These are phyloP conservation scores for Dryobates pubescens DNA, from an alignment of 2,797 vertebrate genomes.

Conservation along the genomic window DNA sequence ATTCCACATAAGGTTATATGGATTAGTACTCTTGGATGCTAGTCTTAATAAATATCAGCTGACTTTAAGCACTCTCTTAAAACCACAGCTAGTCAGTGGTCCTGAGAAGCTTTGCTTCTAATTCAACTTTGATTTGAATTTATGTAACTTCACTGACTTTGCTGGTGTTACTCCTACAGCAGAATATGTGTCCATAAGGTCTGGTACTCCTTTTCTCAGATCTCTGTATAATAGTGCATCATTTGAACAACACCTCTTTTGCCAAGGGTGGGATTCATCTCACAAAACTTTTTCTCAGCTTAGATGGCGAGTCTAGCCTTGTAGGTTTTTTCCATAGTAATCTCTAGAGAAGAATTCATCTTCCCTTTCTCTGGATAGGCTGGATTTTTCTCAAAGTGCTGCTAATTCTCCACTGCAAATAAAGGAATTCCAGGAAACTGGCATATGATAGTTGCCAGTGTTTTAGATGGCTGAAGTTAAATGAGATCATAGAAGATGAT, in stretches of 20 bases:
- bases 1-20: conserved; percentile 30
- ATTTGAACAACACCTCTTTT: not conserved
- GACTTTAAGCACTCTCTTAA: conserved; percentile 3
- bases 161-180: not conserved
- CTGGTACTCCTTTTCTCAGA: not conserved
- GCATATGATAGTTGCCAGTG: not conserved
- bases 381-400: not conserved
- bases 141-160: not conserved
- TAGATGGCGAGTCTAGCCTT: not conserved
- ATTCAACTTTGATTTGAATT: not conserved
- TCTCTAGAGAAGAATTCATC: not conserved
- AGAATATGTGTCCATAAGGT: not conserved
- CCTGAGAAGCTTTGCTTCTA: not conserved
- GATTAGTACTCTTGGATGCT: conserved; percentile 21
- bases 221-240: not conserved
- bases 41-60: conserved; percentile 36
- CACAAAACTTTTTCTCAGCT: not conserved
- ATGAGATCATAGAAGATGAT: not conserved
- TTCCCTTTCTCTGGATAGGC: not conserved
- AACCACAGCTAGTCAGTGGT: conserved; percentile 1
- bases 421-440: not conserved
- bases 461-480: not conserved
- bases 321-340: not conserved
- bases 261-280: not conserved
- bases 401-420: not conserved